Evolutionary conservation across 1,140 invertebrate species (phyloP).

Genomic region (Euura lappo): DNA sequence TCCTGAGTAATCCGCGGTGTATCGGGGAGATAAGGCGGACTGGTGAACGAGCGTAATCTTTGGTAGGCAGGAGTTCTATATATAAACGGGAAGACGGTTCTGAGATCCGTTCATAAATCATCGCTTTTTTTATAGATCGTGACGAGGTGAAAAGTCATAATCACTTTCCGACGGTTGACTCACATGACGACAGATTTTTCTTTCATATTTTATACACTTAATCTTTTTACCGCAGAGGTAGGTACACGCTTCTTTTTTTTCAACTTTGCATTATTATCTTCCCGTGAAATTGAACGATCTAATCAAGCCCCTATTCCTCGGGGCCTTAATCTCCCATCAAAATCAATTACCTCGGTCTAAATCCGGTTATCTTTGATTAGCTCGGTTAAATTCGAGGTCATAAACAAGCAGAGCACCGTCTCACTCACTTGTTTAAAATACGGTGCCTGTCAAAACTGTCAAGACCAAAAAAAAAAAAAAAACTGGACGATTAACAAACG

Average conservation of each 20-base stretch:
- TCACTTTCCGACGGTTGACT: no score
- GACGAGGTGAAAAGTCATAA: no score
- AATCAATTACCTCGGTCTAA: neutral
- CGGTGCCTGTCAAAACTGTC: no score
- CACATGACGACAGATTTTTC: no score
- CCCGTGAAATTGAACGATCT: neutral
- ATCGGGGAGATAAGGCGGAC: no score
- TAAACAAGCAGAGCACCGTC: neutral
- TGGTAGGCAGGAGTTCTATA: neutral
- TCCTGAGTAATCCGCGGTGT: no score
- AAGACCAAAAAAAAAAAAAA: no score
- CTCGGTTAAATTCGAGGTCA: neutral
- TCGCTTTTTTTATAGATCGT: neutral
- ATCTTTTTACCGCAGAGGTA: no score
- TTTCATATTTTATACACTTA: no score
- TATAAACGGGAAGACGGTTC: neutral
- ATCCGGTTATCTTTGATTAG: neutral
- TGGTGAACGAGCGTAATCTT: neutral
- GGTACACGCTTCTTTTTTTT: no score
- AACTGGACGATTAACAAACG: no score
- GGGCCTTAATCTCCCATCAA: neutral
- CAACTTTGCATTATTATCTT: neutral
- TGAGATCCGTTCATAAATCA: neutral
- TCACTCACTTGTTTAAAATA: no score
- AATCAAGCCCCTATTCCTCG: neutral